Evolutionary conservation across 2,888 invertebrate species (phyloP).

Genomic region (Platycheirus rosarum): DNA sequence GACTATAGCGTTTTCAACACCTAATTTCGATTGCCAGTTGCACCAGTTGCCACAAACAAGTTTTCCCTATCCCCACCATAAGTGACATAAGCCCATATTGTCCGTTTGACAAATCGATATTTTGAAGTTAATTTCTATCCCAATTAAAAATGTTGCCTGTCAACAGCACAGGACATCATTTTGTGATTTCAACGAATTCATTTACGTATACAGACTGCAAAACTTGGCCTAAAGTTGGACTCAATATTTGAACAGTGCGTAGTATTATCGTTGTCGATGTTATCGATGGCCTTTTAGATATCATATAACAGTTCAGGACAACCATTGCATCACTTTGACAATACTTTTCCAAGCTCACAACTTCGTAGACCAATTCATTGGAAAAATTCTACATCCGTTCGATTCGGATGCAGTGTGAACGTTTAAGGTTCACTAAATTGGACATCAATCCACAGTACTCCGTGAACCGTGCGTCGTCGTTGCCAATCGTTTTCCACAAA

Average conservation of each 20-base stretch:
- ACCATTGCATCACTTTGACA: constrained; percentile 32
- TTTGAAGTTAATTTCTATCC: not conserved
- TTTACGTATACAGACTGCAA: constrained; percentile 1
- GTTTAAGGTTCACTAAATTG: not conserved
- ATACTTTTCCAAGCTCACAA: not conserved
- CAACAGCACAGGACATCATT: constrained; percentile 5
- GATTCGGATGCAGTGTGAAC: constrained; percentile 9
- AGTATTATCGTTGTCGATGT: no score
- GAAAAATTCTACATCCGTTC: constrained; percentile 20
- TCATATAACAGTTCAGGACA: constrained; percentile 20
- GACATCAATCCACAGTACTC: not conserved
- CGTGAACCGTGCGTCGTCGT: constrained; percentile 4
- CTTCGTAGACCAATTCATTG: constrained; percentile 13
- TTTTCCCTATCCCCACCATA: no score
- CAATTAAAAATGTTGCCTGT: constrained; percentile 5
- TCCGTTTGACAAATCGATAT: no score
- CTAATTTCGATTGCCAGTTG: no score
- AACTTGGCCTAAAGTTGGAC: constrained; percentile 21
- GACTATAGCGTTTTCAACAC: no score
- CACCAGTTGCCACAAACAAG: no score
- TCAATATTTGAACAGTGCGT: constrained; percentile 8
- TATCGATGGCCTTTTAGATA: not conserved
- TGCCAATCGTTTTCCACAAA: constrained; percentile 17
- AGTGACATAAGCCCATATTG: no score
- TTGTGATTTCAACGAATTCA: constrained; percentile 5